These are phyloP conservation scores for Drosophila recens DNA, from an alignment of 2,888 invertebrate genomes.

Conservation along the genomic window DNA sequence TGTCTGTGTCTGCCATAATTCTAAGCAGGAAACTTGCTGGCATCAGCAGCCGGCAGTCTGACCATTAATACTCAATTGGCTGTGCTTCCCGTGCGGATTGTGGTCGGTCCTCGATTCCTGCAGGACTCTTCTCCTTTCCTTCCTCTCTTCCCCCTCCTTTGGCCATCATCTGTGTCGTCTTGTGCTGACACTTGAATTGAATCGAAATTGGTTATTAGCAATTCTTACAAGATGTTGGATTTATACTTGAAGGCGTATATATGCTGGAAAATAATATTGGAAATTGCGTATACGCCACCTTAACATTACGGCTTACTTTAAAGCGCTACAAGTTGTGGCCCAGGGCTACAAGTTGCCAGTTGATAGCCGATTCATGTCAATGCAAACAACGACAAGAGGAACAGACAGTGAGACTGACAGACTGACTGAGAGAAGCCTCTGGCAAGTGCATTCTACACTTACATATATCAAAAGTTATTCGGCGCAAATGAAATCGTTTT, in stretches of 20 bases:
- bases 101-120: slow-evolving; percentile 47
- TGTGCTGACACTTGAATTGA: slow-evolving; percentile 81
- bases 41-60: slow-evolving; percentile 71
- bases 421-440: slow-evolving; percentile 31
- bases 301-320: slow-evolving; percentile 48
- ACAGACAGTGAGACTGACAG: neutral
- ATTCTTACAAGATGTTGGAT: slow-evolving; percentile 65
- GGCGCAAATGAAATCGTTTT: slow-evolving; percentile 80
- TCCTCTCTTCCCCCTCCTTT: neutral
- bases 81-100: slow-evolving; percentile 81
- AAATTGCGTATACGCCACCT: slow-evolving; percentile 41
- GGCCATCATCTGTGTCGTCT: slow-evolving; percentile 54
- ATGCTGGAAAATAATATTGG: slow-evolving; percentile 62
- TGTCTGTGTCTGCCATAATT: slow-evolving; percentile 69
- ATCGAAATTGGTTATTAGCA: slow-evolving; percentile 82
- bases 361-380: slow-evolving; percentile 69
- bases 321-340: slow-evolving; percentile 64
- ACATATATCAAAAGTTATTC: slow-evolving; percentile 78
- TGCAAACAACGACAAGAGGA: slow-evolving; percentile 59
- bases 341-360: slow-evolving; percentile 46
- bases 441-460: slow-evolving; percentile 57
- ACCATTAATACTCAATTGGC: slow-evolving; percentile 82
- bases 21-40: slow-evolving; percentile 76
- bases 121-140: neutral
- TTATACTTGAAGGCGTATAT: slow-evolving; percentile 67